phyloP scores from a whole-genome alignment of 2,797 vertebrate species.

The Holocentrus rufus region DNA sequence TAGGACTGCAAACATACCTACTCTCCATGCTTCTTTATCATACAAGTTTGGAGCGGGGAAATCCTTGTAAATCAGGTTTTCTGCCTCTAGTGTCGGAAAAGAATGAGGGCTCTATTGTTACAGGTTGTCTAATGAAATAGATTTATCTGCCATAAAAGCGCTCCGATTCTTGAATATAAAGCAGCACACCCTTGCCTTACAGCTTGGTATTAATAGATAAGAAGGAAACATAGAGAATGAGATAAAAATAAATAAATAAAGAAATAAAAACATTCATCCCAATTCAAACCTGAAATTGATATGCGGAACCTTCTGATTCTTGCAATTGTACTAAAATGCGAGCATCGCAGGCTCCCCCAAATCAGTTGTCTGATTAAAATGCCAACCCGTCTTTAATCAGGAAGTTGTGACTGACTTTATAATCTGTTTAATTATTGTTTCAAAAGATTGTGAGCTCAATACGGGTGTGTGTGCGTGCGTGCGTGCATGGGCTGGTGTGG shows the following conservation, averaged over 20 bases:
- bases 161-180: neutral
- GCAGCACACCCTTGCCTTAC: neutral
- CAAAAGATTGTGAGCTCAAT: slow-evolving; percentile 24
- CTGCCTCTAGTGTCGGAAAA: neutral
- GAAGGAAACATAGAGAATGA: neutral
- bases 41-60: neutral
- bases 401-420: slow-evolving; percentile 37
- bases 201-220: neutral
- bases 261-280: neutral
- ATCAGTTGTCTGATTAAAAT: slow-evolving; percentile 48
- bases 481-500: slow-evolving; percentile 1
- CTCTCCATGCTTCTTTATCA: neutral
- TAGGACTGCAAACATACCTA: neutral
- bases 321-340: neutral
- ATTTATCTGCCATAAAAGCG: neutral
- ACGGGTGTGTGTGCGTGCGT: neutral
- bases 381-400: slow-evolving; percentile 48
- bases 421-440: slow-evolving; percentile 55
- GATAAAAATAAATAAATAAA: neutral
- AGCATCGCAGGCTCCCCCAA: neutral
- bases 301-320: slow-evolving; percentile 18
- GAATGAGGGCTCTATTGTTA: neutral
- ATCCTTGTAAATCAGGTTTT: slow-evolving; percentile 1
- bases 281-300: slow-evolving; percentile 16
- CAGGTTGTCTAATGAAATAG: neutral